Percentiles rank a stretch among this genome's conserved stretches.
These are phyloP conservation scores for Mastomys natalensis DNA, from an alignment of 2,113 vertebrate genomes.

Conservation along the genomic window DNA sequence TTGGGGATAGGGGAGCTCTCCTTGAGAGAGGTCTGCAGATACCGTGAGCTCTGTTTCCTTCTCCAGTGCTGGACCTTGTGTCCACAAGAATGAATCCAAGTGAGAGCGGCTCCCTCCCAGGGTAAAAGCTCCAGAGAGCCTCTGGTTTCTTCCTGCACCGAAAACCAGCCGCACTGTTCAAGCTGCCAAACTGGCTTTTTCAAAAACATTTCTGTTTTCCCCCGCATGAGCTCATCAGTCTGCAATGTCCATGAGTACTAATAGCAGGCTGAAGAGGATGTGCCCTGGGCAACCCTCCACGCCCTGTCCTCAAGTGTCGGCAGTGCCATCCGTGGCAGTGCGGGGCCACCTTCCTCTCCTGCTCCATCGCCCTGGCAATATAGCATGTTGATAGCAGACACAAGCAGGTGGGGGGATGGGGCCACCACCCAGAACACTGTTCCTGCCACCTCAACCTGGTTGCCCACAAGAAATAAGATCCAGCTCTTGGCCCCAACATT, in stretches of 20 bases:
- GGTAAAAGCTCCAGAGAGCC: neutral
- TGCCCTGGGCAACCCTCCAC: conserved; percentile 65
- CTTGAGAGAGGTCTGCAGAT: neutral
- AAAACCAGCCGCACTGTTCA: conserved; percentile 46
- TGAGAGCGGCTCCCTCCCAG: neutral
- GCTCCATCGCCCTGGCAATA: neutral
- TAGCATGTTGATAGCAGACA: neutral
- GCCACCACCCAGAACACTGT: too few relatives aligned
- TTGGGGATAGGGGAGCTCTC: neutral
- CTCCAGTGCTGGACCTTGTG: rapidly evolving
- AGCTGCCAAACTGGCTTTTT: conserved; percentile 79
- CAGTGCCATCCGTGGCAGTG: neutral
- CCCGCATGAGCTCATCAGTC: conserved; percentile 71
- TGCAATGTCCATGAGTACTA: conserved; percentile 67
- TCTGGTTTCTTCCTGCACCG: conserved; percentile 44
- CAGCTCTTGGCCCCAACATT: neutral
- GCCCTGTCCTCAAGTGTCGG: conserved; percentile 19
- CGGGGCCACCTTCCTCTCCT: neutral
- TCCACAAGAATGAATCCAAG: neutral
- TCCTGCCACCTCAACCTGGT: neutral
- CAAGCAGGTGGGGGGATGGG: neutral
- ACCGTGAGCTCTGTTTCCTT: neutral
- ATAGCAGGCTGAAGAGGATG: conserved; percentile 49
- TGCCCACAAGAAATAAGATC: neutral
- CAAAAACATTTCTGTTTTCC: conserved; percentile 77